These are phyloP conservation scores for Sus cebifrons DNA, from an alignment of 2,797 vertebrate species.

Conservation along the genomic window DNA sequence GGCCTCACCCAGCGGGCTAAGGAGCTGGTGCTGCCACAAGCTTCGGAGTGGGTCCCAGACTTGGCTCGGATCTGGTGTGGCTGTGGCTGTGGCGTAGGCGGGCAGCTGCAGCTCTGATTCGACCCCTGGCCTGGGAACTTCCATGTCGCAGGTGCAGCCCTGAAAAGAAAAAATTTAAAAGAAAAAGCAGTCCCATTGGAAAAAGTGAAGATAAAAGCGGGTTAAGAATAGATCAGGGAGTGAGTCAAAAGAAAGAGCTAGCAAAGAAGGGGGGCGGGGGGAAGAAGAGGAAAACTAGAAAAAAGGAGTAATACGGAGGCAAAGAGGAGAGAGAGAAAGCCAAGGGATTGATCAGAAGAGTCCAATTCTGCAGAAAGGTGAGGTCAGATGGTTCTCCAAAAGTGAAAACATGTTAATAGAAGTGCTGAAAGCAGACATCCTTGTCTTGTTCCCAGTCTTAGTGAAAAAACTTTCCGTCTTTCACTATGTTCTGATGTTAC, in stretches of 20 bases:
- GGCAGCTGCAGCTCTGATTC: no score
- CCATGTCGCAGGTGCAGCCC: no score
- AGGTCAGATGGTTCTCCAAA: background rate
- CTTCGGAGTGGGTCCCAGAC: no score
- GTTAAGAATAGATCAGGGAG: background rate
- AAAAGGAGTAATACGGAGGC: background rate
- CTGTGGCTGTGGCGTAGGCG: no score
- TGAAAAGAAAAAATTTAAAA: no score
- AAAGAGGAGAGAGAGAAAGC: background rate
- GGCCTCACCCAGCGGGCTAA: no score
- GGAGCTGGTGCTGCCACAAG: no score
- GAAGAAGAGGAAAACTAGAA: background rate
- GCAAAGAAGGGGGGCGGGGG: background rate
- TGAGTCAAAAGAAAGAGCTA: background rate
- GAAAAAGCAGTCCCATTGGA: background rate
- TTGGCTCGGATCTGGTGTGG: no score
- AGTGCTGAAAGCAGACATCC: background rate
- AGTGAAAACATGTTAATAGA: background rate
- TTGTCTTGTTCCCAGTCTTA: background rate
- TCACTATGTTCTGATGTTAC: background rate
- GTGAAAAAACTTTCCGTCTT: background rate
- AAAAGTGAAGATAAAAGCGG: background rate
- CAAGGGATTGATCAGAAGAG: background rate
- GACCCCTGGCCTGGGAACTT: no score
- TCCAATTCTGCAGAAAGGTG: background rate